Evolutionary conservation across 23 tunicate species (phyloP).

Genomic region (Clavelina lepadiformis): DNA sequence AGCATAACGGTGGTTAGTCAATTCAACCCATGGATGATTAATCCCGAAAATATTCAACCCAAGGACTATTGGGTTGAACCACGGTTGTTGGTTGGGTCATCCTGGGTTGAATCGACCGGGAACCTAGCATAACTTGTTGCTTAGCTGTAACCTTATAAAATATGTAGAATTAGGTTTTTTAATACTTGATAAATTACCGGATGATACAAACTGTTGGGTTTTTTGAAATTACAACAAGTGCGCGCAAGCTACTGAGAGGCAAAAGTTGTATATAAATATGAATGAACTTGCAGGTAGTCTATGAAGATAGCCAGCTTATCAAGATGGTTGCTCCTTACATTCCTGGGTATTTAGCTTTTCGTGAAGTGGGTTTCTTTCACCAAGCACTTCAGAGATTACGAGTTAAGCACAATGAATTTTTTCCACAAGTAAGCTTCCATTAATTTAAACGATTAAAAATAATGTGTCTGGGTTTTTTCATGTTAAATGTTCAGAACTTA

Average conservation of each 20-base stretch:
- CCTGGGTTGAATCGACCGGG: too few relatives aligned
- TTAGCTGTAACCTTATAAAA: too few relatives aligned
- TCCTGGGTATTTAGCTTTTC: conserved; percentile 47
- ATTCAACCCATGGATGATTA: too few relatives aligned
- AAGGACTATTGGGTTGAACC: too few relatives aligned
- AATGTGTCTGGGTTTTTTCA: neutral
- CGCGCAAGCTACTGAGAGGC: too few relatives aligned
- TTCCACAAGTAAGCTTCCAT: conserved; percentile 23
- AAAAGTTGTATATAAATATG: too few relatives aligned
- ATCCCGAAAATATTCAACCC: too few relatives aligned
- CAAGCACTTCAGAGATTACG: conserved; percentile 11
- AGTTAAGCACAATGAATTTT: neutral
- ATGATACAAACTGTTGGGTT: neutral
- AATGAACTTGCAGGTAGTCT: too few relatives aligned
- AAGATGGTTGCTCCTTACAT: conserved; percentile 32
- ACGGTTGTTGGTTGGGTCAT: too few relatives aligned
- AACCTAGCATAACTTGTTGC: too few relatives aligned
- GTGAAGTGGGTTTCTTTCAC: conserved; percentile 36
- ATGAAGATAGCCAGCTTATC: too few relatives aligned
- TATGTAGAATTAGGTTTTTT: neutral
- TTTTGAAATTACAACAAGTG: neutral
- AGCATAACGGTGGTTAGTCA: too few relatives aligned
- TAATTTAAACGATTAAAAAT: neutral
- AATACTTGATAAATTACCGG: neutral
- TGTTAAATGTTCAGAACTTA: neutral